Base-by-base conservation (phyloP, 2,797 vertebrate species). In the Argyrosomus regius region DNA sequence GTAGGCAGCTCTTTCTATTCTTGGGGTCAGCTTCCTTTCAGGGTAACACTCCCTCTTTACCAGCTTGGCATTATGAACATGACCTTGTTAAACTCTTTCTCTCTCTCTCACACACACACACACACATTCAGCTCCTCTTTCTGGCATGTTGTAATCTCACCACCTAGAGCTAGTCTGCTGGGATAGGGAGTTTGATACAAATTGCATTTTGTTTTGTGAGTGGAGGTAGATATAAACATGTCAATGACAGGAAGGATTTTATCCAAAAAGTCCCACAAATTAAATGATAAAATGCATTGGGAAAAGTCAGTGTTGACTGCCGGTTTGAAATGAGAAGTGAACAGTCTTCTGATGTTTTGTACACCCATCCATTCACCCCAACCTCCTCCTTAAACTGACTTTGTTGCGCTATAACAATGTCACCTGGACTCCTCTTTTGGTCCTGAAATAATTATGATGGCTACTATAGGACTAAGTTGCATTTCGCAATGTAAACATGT, bases 21-120 rank as follows among this genome's bases (percentile, higher is more conserved):
- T 60, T 71, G 54, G 31, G 78, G 78, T 89, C 76, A 84, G 65
- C 67, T 58, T 84, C 58, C 52, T 81, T 80, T 87, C 74, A 71
- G 72, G 48, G n/a, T 35, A 77, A 64, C 18, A 13, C 67, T 76
- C 22, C 46, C 60, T 81, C 78, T 78, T 73, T 81, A 80, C 69
- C 77, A 66, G 39, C 71, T 64, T 77, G 46, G 78, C 72, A 66
- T 82, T 26, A 82, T 77, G 68, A 81, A 80, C 65, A 9, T 76
- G 76, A 81, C 86, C 90, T 85, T 69, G 80, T 83, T 53, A 64
- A 48, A 61, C 39, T n/a, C 45, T 24, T 13, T 73, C 43, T 22
- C 39, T 28, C 52, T 14, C 28, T 5, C 59, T 22, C 57, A 31
- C 57, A 49, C n/a, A 26, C 48, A 26, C 28, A 56, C 24, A 41